Evolutionary conservation across 2,888 invertebrate genomes (phyloP), one percentile per base, ranked within the genome.

Genomic region (Anarsia innoxiella): DNA sequence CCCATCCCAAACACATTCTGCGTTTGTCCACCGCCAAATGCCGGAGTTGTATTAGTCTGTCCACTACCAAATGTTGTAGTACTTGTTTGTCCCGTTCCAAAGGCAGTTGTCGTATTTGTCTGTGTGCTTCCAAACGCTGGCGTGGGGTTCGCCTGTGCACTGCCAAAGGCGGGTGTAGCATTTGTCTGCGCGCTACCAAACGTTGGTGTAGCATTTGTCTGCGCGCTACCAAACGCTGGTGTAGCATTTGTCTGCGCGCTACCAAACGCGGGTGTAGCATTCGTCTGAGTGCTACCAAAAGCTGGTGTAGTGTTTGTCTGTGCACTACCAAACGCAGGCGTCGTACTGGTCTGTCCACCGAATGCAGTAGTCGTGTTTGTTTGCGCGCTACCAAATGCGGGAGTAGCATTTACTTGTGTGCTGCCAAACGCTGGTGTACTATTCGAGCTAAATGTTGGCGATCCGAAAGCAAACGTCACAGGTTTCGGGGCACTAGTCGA

Each of bases 401-500:
- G 59, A 14, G 56, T 41, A 23, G 63, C 35, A 19, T 8, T 19
- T 19, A 8, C 4, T 8, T 56, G 42, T 23, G 30, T 49, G 35
- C 40, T 51, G 12, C 69, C 68, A 34, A 74, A 74, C 1, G 57
- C 41, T 0, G 66, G 45, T 3, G 64, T 39, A 48, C 2, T 25
- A 9, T 14, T 28, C 9, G 59, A 29, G 28, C 56, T 66, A 29
- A 72, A 71, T 3, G 61, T 50, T 15, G 60, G 57, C 2, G 60
- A 42, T 2, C 73, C 73, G 39, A 80, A 80, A 2, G 63, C 46
- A 41, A 76, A 78, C 0, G 67, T 31, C 0, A 59, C 44, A 2
- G 72, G 58, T 30, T 72, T 74, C 37, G 59, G 70, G 9, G 54
- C 28, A 23, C 33, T 54, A 4, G 56, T 31, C 0, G 57, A 28